Conservation (phyloP, 2,797 vertebrate genomes). For the Anisognathus igniventris region DNA sequence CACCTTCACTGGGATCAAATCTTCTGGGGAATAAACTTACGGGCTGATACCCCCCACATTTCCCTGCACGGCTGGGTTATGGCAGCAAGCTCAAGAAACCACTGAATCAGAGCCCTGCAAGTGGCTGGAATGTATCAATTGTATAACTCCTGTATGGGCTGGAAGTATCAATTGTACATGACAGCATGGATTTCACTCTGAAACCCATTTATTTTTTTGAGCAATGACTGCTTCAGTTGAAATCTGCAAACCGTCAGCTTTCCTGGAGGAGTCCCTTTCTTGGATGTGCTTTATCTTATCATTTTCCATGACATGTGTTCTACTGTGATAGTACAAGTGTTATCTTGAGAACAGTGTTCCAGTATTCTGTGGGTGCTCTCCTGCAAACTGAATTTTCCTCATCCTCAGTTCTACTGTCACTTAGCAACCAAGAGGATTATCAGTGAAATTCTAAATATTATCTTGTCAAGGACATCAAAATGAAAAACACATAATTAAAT, state of each 20-base stretch:
- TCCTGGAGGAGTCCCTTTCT: not conserved
- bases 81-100: not conserved
- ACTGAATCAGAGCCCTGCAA: not conserved
- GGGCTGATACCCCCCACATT: not conserved
- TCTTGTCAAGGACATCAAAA: not conserved
- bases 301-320: conserved; percentile 6
- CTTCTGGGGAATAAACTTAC: not conserved
- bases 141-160: not conserved
- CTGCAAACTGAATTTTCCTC: not conserved
- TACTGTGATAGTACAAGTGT: not conserved
- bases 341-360: not conserved
- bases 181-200: not conserved
- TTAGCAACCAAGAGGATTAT: conserved; percentile 33
- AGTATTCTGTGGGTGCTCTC: not conserved
- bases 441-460: conserved; percentile 11
- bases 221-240: not conserved
- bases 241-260: not conserved
- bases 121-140: not conserved
- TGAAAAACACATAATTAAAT: not conserved
- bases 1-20: not conserved
- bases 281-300: not conserved
- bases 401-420: conserved; percentile 4
- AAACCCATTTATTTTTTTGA: not conserved
- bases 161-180: not conserved
- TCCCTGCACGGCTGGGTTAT: not conserved